Base-by-base conservation (phyloP, 2,113 vertebrate genomes). In the Columba livia region DNA sequence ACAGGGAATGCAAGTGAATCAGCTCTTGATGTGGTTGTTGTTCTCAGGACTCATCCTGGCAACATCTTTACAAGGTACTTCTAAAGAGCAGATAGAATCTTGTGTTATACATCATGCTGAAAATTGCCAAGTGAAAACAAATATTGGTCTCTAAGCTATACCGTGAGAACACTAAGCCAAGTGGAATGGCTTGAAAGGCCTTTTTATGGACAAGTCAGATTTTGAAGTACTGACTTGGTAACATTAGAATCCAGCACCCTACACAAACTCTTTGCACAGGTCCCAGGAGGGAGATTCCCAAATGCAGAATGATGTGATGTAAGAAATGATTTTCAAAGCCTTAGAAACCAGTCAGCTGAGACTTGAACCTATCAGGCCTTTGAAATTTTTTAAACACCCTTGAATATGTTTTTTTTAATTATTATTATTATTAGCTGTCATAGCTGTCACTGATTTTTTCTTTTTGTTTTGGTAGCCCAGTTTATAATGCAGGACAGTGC, bases 11-110 rank as follows among this genome's bases (percentile, higher is more conserved):
- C 48, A 72, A 72, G 34, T 34, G 54, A 88, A 69, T 82, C 50
- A 40, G 26, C 51, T 73, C 25, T 74, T 66, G 54, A 53, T 36
- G 7, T 38, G 25, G 58, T 50, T 64, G 67, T 15, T 85, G 79
- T 88, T 87, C 44, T 65, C 71, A 79, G 73, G 54, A 65, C 26
- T 85, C 54, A 47, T 25, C 20, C 84, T 75, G 56, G 79, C 57
- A 92, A 40, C 36, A 28, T 51, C 78, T 88, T 85, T 44, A 36
- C 61, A 80, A 57, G 40, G 57, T 48, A 6, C 25, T 82, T 89
- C 19, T 24, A 75, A 74, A 57, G 51, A 94, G 40, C n/a, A 91
- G 62, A 87, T 79, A 50, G 94, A 85, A 82, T 91, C 74, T 96
- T 6, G 3, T 50, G 19, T 67, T 90, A 25, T 60, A 60, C 20